Conservation (phyloP, 2,888 invertebrate species). For the Campoplex capitator region DNA sequence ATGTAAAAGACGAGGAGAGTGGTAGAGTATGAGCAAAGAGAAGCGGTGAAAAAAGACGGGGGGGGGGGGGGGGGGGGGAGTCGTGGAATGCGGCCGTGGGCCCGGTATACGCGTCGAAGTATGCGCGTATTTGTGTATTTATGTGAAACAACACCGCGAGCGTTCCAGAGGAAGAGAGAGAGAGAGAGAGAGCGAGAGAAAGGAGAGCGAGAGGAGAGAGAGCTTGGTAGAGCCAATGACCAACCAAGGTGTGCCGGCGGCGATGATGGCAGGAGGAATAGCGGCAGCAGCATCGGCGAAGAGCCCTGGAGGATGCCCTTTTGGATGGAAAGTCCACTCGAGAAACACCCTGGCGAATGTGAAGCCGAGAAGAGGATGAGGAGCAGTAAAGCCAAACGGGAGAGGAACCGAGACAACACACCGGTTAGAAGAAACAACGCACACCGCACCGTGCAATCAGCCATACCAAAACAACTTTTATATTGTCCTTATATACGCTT, state of each 20-base stretch:
- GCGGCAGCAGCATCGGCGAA: constrained; percentile 57
- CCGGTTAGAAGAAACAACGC: neutral
- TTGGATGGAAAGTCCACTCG: constrained; percentile 66
- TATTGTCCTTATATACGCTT: neutral
- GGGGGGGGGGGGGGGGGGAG: constrained; percentile 79
- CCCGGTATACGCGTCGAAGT: constrained; percentile 79
- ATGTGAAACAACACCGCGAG: constrained; percentile 83
- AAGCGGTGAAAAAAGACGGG: constrained; percentile 65
- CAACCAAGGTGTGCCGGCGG: constrained; percentile 81
- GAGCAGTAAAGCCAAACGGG: neutral
- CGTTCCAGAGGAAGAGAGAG: constrained; percentile 61
- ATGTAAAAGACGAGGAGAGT: constrained; percentile 56
- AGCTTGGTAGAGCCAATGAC: constrained; percentile 80
- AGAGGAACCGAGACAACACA: constrained; percentile 15
- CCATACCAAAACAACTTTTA: constrained; percentile 26
- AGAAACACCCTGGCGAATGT: constrained; percentile 12
- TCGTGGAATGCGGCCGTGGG: constrained; percentile 83
- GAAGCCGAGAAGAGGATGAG: neutral
- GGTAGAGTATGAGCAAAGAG: constrained; percentile 51
- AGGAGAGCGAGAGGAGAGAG: constrained; percentile 23
- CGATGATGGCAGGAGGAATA: constrained; percentile 44
- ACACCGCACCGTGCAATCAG: neutral
- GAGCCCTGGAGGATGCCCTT: constrained; percentile 75
- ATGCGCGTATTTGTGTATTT: constrained; percentile 82
- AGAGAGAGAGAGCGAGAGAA: constrained; percentile 49